phyloP scores from a whole-genome alignment of 2,888 invertebrate genomes.

The Cephus runcator region DNA sequence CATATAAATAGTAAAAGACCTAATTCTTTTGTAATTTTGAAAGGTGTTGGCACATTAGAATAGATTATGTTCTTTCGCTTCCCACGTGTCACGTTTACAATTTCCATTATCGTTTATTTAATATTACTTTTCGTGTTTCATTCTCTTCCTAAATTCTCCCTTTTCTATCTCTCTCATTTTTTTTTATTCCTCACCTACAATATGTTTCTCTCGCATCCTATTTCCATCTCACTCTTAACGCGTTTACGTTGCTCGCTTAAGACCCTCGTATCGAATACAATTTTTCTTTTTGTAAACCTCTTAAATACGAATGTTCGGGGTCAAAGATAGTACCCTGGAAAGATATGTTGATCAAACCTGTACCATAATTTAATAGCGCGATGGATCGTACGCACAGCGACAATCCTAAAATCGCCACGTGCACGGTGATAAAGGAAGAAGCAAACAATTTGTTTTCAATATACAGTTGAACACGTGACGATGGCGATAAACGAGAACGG shows the following conservation, averaged over 20 bases:
- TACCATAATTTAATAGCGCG: conserved; percentile 39
- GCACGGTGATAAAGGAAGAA: not conserved
- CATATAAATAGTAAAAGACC: conserved; percentile 50
- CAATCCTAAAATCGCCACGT: not conserved
- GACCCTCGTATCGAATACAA: not conserved
- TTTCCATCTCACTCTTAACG: not conserved
- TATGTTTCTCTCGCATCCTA: not conserved
- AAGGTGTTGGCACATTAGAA: conserved; percentile 60
- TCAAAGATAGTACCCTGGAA: conserved; percentile 52
- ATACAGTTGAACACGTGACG: not conserved
- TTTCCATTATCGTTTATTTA: too few species aligned
- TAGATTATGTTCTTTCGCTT: conserved; percentile 34
- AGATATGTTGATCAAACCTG: conserved; percentile 56
- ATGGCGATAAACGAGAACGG: not conserved
- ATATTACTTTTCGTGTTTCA: too few species aligned
- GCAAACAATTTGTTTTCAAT: not conserved
- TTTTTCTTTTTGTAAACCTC: not conserved
- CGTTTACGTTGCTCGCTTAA: not conserved
- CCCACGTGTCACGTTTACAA: not conserved
- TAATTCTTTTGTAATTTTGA: conserved; percentile 45
- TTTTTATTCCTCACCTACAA: conserved; percentile 10
- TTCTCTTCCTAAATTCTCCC: conserved; percentile 14
- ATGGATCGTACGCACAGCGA: not conserved
- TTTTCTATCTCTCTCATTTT: conserved; percentile 25
- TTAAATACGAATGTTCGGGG: conserved; percentile 20